Conservation (phyloP, 2,797 vertebrate species). For the Alosa sapidissima region DNA sequence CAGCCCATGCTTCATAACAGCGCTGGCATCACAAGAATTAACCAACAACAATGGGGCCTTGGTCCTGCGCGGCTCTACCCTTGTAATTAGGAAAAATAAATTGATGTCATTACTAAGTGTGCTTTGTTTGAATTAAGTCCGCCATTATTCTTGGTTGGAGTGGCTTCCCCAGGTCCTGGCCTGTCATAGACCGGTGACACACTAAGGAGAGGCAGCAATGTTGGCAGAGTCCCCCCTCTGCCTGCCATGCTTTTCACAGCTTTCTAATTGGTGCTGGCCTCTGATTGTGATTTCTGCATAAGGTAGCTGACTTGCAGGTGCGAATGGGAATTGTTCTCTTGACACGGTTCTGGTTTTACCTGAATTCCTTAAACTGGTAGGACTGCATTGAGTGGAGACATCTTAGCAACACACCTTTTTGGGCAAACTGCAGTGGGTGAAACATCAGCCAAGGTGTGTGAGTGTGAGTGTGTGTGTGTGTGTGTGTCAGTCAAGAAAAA, state of each 20-base stretch:
- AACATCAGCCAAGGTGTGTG: constrained; percentile 29
- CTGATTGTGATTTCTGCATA: constrained; percentile 29
- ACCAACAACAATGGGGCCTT: background rate
- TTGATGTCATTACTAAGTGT: background rate
- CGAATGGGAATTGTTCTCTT: constrained; percentile 42
- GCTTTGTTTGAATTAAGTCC: background rate
- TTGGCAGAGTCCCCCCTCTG: background rate
- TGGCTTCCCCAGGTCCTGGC: background rate
- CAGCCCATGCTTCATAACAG: background rate
- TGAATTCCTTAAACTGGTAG: constrained; percentile 49
- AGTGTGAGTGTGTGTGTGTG: too few species aligned
- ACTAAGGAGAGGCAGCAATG: background rate
- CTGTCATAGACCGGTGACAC: background rate
- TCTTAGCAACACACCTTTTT: constrained; percentile 39
- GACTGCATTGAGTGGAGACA: constrained; percentile 41
- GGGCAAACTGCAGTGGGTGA: constrained; percentile 37
- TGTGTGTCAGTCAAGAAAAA: constrained; percentile 36
- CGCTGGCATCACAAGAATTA: constrained; percentile 2
- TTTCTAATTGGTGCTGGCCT: constrained; percentile 9
- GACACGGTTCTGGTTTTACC: constrained; percentile 46
- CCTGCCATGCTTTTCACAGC: background rate
- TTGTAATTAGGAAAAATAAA: background rate
- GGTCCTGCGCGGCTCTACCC: background rate
- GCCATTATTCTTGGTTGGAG: background rate
- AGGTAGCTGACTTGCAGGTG: constrained; percentile 35